Evolutionary conservation across 2,113 vertebrate species (phyloP).

Genomic region (Noturus placidus): DNA sequence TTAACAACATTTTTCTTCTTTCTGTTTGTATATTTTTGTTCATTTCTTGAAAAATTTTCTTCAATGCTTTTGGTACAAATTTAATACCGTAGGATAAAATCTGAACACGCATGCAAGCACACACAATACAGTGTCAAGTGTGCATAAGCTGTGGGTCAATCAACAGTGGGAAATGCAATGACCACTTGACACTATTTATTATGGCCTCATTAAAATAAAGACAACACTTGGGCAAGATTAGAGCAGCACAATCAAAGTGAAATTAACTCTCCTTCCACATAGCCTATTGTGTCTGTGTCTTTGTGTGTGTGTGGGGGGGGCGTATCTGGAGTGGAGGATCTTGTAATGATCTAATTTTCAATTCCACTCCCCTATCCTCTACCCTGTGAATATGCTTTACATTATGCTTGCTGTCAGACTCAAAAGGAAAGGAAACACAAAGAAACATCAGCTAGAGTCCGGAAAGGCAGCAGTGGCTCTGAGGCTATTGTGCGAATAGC

Average conservation of each 20-base stretch:
- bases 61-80: too few relatives aligned
- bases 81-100: too few relatives aligned
- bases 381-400: neutral
- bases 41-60: too few relatives aligned
- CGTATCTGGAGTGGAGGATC: neutral
- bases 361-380: neutral
- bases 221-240: slow-evolving; percentile 62
- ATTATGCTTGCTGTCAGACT: slow-evolving; percentile 6
- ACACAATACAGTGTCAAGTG: slow-evolving; percentile 26
- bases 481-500: slow-evolving; percentile 32
- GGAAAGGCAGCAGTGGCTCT: neutral
- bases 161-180: slow-evolving; percentile 53
- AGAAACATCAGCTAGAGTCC: neutral
- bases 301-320: neutral
- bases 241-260: slow-evolving; percentile 55
- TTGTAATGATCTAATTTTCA: slow-evolving; percentile 19
- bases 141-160: slow-evolving; percentile 49
- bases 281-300: neutral
- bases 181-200: slow-evolving; percentile 62
- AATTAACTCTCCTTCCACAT: slow-evolving; percentile 57
- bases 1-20: too few relatives aligned
- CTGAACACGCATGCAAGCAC: slow-evolving; percentile 22
- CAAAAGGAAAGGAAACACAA: slow-evolving; percentile 8
- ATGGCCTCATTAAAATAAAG: slow-evolving; percentile 66
- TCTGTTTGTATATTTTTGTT: too few relatives aligned